Percentiles rank a stretch among this genome's conserved stretches.
Conservation (phyloP, 2,888 invertebrate genomes). For the Strigamia crassipes region DNA sequence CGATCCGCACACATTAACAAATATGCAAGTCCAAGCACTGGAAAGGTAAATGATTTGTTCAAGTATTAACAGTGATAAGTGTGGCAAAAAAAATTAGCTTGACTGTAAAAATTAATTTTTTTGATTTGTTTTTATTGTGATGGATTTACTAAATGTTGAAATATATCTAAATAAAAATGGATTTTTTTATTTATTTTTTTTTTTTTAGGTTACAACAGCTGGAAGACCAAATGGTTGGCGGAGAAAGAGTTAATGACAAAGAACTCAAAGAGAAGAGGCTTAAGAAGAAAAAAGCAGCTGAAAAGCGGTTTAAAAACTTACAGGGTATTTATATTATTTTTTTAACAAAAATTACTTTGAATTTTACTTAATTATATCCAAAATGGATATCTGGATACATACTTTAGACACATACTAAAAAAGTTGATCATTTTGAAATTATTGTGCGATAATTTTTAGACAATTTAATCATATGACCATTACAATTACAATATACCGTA, state of each 20-base stretch:
- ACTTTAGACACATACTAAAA: too few relatives aligned
- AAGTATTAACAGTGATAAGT: background rate
- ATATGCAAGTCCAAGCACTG: slow-evolving; percentile 46
- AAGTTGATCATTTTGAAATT: too few relatives aligned
- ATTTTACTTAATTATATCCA: too few relatives aligned
- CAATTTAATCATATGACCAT: too few relatives aligned
- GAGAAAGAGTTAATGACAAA: slow-evolving; percentile 73
- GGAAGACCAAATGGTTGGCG: slow-evolving; percentile 77
- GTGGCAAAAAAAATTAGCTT: background rate
- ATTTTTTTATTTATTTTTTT: background rate
- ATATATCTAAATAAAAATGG: background rate
- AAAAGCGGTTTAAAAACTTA: slow-evolving; percentile 65
- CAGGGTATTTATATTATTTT: slow-evolving; percentile 47
- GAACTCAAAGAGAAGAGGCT: slow-evolving; percentile 72
- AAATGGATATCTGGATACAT: too few relatives aligned
- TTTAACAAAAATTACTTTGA: too few relatives aligned
- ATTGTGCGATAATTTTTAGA: too few relatives aligned
- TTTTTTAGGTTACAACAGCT: slow-evolving; percentile 65
- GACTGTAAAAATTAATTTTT: background rate
- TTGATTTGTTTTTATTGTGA: too few relatives aligned
- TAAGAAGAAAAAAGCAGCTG: slow-evolving; percentile 71
- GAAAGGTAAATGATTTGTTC: background rate
- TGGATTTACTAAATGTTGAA: too few relatives aligned
- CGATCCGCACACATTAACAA: slow-evolving; percentile 43
- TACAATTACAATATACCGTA: too few relatives aligned